These are phyloP conservation scores for Orchesella flavescens DNA, from an alignment of 2,888 invertebrate species.

Conservation along the genomic window DNA sequence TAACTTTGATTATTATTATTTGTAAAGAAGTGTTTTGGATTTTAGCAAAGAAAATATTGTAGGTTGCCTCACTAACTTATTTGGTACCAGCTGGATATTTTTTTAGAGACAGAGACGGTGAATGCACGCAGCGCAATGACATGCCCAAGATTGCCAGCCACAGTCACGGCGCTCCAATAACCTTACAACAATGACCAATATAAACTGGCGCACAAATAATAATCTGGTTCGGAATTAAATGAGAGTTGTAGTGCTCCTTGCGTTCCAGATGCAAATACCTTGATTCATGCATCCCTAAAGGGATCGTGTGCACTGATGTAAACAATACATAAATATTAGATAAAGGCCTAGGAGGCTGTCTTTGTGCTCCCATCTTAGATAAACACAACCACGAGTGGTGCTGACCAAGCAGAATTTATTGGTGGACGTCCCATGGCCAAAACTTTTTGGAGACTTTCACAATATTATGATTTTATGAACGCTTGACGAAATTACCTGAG, in stretches of 20 bases:
- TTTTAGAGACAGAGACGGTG: neutral
- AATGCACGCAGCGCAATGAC: neutral
- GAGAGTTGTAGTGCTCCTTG: too few species aligned
- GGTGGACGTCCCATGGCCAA: conserved; percentile 56
- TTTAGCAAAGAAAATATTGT: too few species aligned
- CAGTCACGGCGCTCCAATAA: conserved; percentile 17
- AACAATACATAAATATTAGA: conserved; percentile 31
- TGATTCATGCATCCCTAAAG: neutral
- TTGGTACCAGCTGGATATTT: conserved; percentile 7
- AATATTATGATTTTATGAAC: conserved; percentile 37
- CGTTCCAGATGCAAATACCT: too few species aligned
- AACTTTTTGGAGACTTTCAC: conserved; percentile 44
- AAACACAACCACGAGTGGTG: conserved; percentile 38
- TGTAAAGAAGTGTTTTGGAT: too few species aligned
- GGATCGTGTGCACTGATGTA: conserved; percentile 10
- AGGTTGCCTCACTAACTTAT: neutral
- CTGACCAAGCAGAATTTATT: conserved; percentile 59
- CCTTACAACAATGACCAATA: neutral
- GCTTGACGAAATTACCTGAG: conserved; percentile 24
- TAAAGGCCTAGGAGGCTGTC: neutral
- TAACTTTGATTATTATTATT: too few species aligned
- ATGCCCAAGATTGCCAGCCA: conserved; percentile 1
- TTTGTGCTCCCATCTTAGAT: neutral
- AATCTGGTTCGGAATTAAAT: too few species aligned
- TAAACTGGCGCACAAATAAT: too few species aligned